Evolutionary conservation across 2,888 invertebrate genomes (phyloP), one percentile per base, ranked within the genome.

Genomic region (Leucophora obtusa): DNA sequence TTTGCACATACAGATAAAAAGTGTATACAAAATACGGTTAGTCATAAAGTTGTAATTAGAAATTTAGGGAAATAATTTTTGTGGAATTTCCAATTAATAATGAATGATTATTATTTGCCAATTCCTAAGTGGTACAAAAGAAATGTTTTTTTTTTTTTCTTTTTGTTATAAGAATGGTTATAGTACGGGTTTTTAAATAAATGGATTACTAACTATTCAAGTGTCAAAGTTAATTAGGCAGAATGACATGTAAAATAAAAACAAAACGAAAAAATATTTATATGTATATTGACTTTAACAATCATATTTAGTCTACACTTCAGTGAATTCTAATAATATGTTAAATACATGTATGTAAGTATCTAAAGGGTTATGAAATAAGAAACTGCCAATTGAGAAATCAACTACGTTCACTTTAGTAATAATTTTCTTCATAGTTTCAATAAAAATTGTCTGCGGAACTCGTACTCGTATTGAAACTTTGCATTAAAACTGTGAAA

Each of bases 191-290:
- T 54, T 65, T 66, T 76, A 60, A 69, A 50, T 60, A 74, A 77
- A 77, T 77, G 77, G 73, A 74, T 72, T 73, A 74, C 53, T 21
- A 81, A 74, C 53, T 33, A 81, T 77, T 74, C 77, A 77, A 81
- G 77, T 81, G 81, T 81, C 81, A 77, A 66, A 81, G 73, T 77
- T 81, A 81, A 81, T 81, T 81, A 81, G 66, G 73, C 56, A 72
- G 81, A 74, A 77, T 77, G 77, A 77, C 77, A 73, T 65, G 63
- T 77, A 33, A 53, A 70, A 66, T 56, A 59, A 43, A 62, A 74
- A 79, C 43, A 74, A 65, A 70, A 60, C 50, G 54, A n/a, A 51
- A 59, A 43, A 10, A 35, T 50, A 62, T 18, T 51, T 7, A 28
- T 63, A 51, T 7, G 6, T 63, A 51, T 76, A 76, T 70, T 76